These are phyloP conservation scores for Helicoverpa zea DNA, from an alignment of 1,140 invertebrate species.

Conservation along the genomic window DNA sequence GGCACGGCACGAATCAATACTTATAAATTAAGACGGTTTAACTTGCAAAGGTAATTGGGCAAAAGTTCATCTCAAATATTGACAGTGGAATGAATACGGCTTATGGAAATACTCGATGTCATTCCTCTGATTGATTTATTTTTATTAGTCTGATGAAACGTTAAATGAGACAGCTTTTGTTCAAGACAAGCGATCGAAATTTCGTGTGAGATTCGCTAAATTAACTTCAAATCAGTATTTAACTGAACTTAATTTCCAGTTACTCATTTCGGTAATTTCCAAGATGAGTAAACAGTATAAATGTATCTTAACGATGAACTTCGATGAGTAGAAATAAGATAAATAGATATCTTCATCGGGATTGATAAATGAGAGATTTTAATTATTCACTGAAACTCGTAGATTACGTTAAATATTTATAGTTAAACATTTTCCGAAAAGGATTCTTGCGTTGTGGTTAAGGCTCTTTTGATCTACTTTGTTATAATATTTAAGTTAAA, in stretches of 20 bases:
- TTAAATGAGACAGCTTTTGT: not conserved
- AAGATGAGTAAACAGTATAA: not conserved
- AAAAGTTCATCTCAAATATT: slow-evolving; percentile 81
- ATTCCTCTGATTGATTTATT: slow-evolving; percentile 21
- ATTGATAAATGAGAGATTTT: slow-evolving; percentile 37
- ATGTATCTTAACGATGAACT: not conserved
- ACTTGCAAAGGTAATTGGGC: slow-evolving; percentile 79
- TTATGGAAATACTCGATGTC: slow-evolving; percentile 27
- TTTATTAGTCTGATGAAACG: not conserved
- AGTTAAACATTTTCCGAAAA: slow-evolving; percentile 33
- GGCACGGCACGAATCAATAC: slow-evolving; percentile 77
- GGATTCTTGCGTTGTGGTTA: slow-evolving; percentile 16
- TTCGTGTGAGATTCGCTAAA: not conserved
- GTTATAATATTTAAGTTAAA: slow-evolving; percentile 24
- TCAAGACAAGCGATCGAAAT: not conserved
- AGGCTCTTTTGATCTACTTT: slow-evolving; percentile 10
- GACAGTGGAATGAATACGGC: slow-evolving; percentile 58
- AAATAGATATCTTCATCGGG: slow-evolving; percentile 2
- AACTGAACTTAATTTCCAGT: not conserved
- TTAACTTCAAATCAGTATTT: too few relatives aligned
- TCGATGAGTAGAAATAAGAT: not conserved
- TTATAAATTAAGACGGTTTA: slow-evolving; percentile 82
- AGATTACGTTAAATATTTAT: slow-evolving; percentile 44
- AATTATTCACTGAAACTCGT: slow-evolving; percentile 23
- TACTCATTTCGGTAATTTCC: not conserved